Base-by-base conservation (phyloP, 2,888 invertebrate species). In the Trachelus iudaicus region DNA sequence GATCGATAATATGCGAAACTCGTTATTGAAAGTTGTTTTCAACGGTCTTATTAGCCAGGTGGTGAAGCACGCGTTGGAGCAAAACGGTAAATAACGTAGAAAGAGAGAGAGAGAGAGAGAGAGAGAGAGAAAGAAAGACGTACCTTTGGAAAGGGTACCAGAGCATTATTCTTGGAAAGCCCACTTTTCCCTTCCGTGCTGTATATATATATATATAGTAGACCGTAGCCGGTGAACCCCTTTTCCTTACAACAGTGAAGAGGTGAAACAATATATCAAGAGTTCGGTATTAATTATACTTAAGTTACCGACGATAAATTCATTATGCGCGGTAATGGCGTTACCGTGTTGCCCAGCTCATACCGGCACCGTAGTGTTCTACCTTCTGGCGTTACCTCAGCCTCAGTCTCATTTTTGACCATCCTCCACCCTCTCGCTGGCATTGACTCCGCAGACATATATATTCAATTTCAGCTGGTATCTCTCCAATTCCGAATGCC, bases 211-310 rank as follows among this genome's bases (percentile, higher is more conserved):
- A 23, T 37, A 37, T 13, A 37, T 56, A 56, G 40, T 56, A 56
- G 9, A 56, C 40, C 40, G 23, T 56, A 56, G 23, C 2, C 2
- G 40, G 6, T 23, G 40, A 56, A 56, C 23, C 40, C 40, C 23
- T 23, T 56, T 23, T 15, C 23, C 40, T 23, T 15, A 15, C 15
- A 23, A 23, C 9, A 56, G 69, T 37, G 69, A n/a, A 75, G 34
- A 69, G 77, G 76, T 80, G 83, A 85, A 82, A 85, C 85, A 82
- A 84, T 84, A 83, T 81, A 81, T 85, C 85, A 83, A 85, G 85
- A 87, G 87, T 87, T 83, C 81, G 81, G 84, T 83, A 82, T 86
- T 84, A 86, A 87, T 85, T 85, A 85, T 84, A 82, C 85, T 85
- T 83, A 86, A 87, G 87, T 85, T 84, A 82, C 84, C 34, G 73